phyloP scores from a whole-genome alignment of 2,888 invertebrate genomes.

The Alcis repandata region DNA sequence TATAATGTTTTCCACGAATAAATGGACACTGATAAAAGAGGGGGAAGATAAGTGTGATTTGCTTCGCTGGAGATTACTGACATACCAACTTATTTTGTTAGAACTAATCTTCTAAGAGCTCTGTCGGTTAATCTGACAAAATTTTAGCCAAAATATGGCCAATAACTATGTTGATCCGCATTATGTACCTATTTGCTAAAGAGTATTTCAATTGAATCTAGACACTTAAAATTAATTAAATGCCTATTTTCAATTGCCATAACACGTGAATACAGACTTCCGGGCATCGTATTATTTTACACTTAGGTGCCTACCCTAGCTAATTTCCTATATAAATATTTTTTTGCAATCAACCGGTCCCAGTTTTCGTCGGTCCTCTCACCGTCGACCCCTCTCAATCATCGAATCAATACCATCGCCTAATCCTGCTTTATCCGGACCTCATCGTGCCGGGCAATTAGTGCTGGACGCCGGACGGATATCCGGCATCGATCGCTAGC shows the following conservation, averaged over 20 bases:
- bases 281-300: background rate
- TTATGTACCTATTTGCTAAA: too few relatives aligned
- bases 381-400: conserved; percentile 31
- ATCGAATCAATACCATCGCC: conserved; percentile 32
- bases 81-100: background rate
- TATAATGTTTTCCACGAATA: conserved; percentile 64
- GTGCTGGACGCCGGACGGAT: conserved; percentile 75
- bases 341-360: background rate
- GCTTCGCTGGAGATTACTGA: background rate
- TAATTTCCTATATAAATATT: conserved; percentile 4
- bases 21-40: conserved; percentile 55
- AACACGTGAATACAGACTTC: background rate
- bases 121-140: background rate
- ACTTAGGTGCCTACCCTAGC: too few relatives aligned
- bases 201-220: too few relatives aligned
- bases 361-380: conserved; percentile 3
- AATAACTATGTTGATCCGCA: too few relatives aligned
- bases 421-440: conserved; percentile 36
- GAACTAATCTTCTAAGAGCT: background rate
- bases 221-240: too few relatives aligned
- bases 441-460: conserved; percentile 62
- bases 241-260: too few relatives aligned
- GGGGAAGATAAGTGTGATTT: conserved; percentile 29
- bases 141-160: background rate
- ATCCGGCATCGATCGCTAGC: conserved; percentile 55